Conservation (phyloP, 2,888 invertebrate species). For the Mechanitis messenoides region DNA sequence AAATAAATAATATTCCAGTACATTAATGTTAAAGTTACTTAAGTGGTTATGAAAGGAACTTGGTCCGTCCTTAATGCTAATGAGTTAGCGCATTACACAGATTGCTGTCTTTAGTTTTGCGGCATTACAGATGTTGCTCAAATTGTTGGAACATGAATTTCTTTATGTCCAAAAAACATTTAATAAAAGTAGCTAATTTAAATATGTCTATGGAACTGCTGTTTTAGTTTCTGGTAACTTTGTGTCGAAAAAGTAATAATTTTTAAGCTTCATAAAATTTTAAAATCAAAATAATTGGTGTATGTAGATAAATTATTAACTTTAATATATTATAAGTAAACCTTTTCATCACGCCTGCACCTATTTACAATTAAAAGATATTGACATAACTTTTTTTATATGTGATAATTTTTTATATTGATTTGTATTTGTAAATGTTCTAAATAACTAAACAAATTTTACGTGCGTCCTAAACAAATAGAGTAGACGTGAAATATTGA, state of each 20-base stretch:
- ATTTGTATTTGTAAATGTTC: no score
- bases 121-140: background rate
- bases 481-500: background rate
- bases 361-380: no score
- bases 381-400: no score
- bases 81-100: conserved; percentile 21
- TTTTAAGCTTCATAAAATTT: no score
- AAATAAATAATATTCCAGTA: background rate
- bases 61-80: conserved; percentile 20
- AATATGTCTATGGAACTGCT: no score
- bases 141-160: background rate
- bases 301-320: no score
- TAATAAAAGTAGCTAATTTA: background rate
- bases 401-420: no score
- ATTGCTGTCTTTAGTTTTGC: conserved; percentile 11
- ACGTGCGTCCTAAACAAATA: conserved; percentile 1
- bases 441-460: background rate
- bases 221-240: no score
- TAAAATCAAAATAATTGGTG: no score
- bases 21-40: conserved; percentile 14
- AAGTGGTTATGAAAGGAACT: conserved; percentile 17
- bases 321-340: no score
- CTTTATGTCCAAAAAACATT: background rate
- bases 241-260: no score
- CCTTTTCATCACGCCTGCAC: no score